Evolutionary conservation across 2,113 vertebrate genomes (phyloP).

Genomic region (Chamaetylas fuelleborni): DNA sequence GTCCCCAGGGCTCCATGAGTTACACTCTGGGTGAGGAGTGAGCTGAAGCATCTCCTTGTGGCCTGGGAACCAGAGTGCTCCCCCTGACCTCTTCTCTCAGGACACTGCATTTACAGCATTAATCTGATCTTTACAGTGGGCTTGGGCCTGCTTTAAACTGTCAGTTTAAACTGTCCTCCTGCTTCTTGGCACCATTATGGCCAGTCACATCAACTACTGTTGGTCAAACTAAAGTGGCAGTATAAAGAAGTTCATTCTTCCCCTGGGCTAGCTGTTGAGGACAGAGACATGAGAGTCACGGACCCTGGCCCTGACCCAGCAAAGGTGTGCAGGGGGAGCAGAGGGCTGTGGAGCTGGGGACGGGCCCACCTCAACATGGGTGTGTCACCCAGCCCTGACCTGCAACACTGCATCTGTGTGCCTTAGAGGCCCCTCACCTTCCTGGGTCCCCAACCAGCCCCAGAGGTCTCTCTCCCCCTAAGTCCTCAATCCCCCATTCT

Average conservation of each 20-base stretch:
- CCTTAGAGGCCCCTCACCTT: no score
- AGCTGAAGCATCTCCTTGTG: background rate
- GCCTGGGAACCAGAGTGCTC: background rate
- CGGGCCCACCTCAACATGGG: no score
- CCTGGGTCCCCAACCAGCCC: background rate
- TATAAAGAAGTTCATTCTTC: background rate
- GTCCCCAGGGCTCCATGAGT: background rate
- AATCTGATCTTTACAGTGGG: background rate
- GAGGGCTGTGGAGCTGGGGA: background rate
- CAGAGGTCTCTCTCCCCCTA: background rate
- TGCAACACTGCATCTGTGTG: background rate
- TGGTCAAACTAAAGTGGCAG: background rate
- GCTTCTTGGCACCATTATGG: background rate
- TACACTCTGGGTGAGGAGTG: background rate
- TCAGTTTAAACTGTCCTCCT: background rate
- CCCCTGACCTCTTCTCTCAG: background rate
- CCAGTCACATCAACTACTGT: background rate
- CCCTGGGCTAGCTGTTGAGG: background rate
- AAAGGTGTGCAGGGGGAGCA: background rate
- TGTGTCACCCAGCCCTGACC: accelerated
- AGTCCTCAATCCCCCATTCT: background rate
- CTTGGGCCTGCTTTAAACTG: background rate
- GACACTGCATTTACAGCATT: background rate
- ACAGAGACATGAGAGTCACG: background rate
- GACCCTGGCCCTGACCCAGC: background rate